Conservation (phyloP, 2,888 invertebrate genomes). For the Oxyteleia sp. region DNA sequence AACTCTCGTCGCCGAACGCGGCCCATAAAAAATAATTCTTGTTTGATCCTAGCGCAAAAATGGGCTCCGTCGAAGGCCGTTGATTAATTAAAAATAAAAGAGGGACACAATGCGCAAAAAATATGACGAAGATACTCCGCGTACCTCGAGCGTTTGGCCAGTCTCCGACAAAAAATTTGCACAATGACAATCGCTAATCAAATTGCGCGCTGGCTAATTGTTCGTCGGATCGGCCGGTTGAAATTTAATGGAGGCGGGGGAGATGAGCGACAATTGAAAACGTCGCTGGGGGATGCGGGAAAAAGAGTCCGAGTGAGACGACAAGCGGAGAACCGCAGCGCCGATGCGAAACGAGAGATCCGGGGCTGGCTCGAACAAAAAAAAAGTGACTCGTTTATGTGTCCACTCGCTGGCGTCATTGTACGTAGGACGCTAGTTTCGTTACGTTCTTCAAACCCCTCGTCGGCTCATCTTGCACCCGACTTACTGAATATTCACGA, state of each 20-base stretch:
- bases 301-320: conserved; percentile 43
- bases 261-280: conserved; percentile 79
- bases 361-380: conserved; percentile 29
- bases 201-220: conserved; percentile 85
- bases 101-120: conserved; percentile 37
- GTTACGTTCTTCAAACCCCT: conserved; percentile 63
- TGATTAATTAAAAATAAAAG: conserved; percentile 58
- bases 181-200: conserved; percentile 86
- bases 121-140: conserved; percentile 41
- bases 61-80: conserved; percentile 24
- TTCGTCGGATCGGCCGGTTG: conserved; percentile 81
- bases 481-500: conserved; percentile 78
- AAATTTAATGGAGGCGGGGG: conserved; percentile 78
- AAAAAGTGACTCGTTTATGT: conserved; percentile 67
- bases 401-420: conserved; percentile 52
- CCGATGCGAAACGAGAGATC: conserved; percentile 30
- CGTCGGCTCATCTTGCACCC: conserved; percentile 74
- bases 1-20: conserved; percentile 21
- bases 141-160: conserved; percentile 24
- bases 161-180: conserved; percentile 68
- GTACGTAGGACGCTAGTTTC: conserved; percentile 54
- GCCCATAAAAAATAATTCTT: conserved; percentile 28
- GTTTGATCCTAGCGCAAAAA: conserved; percentile 11
- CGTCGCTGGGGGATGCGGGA: conserved; percentile 75
- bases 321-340: conserved; percentile 42